Evolutionary conservation across 2,113 vertebrate genomes (phyloP).

Genomic region (Callocephalon fimbriatum): DNA sequence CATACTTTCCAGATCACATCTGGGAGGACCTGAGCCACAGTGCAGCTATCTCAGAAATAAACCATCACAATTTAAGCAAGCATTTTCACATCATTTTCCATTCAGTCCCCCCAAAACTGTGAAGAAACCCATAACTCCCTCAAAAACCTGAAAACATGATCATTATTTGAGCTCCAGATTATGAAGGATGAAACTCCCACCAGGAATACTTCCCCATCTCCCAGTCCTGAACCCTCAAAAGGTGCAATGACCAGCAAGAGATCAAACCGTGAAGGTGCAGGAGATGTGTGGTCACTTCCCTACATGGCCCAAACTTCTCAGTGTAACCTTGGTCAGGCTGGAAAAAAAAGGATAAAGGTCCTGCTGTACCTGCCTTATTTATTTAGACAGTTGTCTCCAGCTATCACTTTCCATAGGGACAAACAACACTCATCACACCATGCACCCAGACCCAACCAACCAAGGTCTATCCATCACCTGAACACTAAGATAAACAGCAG

Average conservation of each 20-base stretch:
- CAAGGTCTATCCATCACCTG: background rate
- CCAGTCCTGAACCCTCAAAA: rapidly evolving
- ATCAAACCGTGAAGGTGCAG: rapidly evolving
- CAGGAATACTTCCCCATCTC: background rate
- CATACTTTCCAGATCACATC: background rate
- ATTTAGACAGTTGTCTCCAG: background rate
- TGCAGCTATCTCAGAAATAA: background rate
- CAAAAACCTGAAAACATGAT: background rate
- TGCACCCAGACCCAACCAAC: background rate
- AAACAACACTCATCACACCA: background rate
- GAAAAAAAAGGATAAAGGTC: background rate
- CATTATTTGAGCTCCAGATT: background rate
- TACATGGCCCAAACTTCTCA: background rate
- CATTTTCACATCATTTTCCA: background rate
- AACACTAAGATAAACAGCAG: background rate
- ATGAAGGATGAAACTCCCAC: background rate
- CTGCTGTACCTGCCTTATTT: background rate
- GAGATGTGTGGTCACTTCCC: background rate
- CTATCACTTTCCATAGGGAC: background rate
- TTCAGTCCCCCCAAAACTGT: background rate
- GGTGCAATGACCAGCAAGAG: rapidly evolving
- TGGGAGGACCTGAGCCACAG: background rate
- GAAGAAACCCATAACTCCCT: background rate
- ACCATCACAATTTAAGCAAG: background rate
- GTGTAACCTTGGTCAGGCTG: background rate